phyloP scores from a whole-genome alignment of 2,797 vertebrate species.

The Bradypus variegatus region DNA sequence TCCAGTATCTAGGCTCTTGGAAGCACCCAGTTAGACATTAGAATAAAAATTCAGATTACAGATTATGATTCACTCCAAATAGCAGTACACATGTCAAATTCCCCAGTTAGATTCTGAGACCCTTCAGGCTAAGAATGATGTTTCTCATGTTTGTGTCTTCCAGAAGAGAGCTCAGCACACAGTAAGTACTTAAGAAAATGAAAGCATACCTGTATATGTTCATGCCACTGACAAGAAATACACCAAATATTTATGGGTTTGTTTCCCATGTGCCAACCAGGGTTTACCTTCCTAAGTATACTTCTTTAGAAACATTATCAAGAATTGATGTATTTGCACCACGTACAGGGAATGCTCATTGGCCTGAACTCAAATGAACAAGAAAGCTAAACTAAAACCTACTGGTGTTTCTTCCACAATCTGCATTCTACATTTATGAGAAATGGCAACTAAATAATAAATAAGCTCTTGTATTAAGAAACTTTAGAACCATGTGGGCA shows the following conservation, averaged over 20 bases:
- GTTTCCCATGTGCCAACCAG: background rate
- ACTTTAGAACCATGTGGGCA: background rate
- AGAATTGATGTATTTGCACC: slow-evolving; percentile 30
- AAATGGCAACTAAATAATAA: slow-evolving; percentile 38
- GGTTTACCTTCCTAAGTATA: background rate
- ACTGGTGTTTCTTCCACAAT: background rate
- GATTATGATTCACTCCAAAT: background rate
- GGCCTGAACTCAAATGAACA: background rate
- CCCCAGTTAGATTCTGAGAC: background rate
- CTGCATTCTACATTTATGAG: background rate
- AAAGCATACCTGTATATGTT: background rate
- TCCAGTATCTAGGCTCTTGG: background rate
- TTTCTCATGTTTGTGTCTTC: background rate
- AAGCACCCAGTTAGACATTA: background rate
- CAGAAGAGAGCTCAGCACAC: background rate
- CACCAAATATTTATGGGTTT: background rate
- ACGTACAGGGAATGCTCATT: background rate
- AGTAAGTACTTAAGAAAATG: background rate
- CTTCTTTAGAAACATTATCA: slow-evolving; percentile 9
- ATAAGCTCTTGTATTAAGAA: slow-evolving; percentile 1
- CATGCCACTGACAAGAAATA: background rate
- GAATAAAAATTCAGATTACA: background rate
- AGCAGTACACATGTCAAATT: background rate
- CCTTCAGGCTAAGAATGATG: background rate
- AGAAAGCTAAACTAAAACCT: slow-evolving; percentile 24